phyloP scores from a whole-genome alignment of 2,113 vertebrate genomes.

The Clarias magur region DNA sequence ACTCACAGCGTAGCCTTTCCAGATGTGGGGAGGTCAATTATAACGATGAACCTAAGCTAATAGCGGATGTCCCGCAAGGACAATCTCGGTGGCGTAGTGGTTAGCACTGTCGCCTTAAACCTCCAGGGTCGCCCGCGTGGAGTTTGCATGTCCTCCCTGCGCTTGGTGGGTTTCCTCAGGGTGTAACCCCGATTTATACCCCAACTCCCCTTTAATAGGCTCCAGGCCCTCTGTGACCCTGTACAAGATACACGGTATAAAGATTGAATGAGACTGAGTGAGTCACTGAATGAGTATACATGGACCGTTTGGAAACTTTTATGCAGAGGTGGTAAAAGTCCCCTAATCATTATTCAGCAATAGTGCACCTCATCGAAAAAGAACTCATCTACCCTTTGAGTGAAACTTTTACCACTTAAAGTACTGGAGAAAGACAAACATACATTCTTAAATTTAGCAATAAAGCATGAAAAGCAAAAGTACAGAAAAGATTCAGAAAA shows the following conservation, averaged over 20 bases:
- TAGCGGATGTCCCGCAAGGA: not conserved
- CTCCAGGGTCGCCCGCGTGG: too few species aligned
- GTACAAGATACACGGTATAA: too few species aligned
- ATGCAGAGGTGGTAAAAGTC: not conserved
- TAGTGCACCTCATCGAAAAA: not conserved
- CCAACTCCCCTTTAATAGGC: too few species aligned
- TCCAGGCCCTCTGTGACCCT: too few species aligned
- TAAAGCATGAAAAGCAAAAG: not conserved
- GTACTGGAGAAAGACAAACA: not conserved
- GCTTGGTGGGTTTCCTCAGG: too few species aligned
- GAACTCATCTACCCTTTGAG: not conserved
- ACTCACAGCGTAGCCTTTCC: not conserved
- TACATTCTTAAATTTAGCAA: not conserved
- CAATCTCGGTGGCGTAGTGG: too few species aligned
- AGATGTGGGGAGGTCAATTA: not conserved
- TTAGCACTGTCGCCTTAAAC: too few species aligned
- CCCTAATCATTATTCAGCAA: not conserved
- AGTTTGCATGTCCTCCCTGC: too few species aligned
- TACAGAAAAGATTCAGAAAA: not conserved
- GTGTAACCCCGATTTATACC: too few species aligned
- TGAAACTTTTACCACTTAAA: not conserved
- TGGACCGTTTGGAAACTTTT: not conserved
- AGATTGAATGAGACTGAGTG: too few species aligned
- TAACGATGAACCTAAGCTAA: not conserved
- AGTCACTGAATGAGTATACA: not conserved